phyloP scores from a whole-genome alignment of 2,888 invertebrate species.

The Agelastica alni region DNA sequence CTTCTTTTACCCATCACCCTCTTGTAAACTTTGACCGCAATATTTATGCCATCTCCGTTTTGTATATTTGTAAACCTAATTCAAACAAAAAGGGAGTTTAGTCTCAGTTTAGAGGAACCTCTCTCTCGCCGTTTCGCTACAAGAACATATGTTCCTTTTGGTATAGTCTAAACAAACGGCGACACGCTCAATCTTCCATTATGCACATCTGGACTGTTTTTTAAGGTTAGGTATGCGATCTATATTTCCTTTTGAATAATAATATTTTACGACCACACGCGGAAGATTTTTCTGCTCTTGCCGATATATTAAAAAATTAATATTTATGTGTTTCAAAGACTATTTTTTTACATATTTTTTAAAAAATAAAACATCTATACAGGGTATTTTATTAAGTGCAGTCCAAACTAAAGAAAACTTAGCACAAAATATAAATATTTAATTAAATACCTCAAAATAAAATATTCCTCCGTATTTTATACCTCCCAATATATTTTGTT shows the following conservation, averaged over 20 bases:
- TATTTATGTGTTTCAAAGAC: too few species aligned
- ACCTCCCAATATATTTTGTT: too few species aligned
- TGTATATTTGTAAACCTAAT: slow-evolving; percentile 30
- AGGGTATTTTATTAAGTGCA: too few species aligned
- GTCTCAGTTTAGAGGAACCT: slow-evolving; percentile 27
- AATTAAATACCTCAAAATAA: background rate
- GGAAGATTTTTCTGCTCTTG: slow-evolving; percentile 4
- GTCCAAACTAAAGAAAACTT: too few species aligned
- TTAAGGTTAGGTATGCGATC: slow-evolving; percentile 31
- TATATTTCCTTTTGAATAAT: slow-evolving; percentile 33
- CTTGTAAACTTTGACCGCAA: slow-evolving; percentile 28
- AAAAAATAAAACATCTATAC: too few species aligned
- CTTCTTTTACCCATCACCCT: slow-evolving; percentile 1
- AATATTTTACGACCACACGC: slow-evolving; percentile 30
- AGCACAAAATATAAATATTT: too few species aligned
- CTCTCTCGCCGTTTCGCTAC: slow-evolving; percentile 21
- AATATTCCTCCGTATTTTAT: too few species aligned
- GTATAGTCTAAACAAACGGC: slow-evolving; percentile 45
- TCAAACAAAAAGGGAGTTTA: slow-evolving; percentile 29
- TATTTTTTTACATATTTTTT: too few species aligned
- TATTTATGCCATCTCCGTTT: slow-evolving; percentile 27
- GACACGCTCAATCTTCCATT: slow-evolving; percentile 41
- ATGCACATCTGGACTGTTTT: slow-evolving; percentile 38
- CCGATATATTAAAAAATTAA: too few species aligned
- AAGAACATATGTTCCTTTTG: slow-evolving; percentile 39